phyloP scores from a whole-genome alignment of 2,113 vertebrate genomes.

The Clinocottus analis region DNA sequence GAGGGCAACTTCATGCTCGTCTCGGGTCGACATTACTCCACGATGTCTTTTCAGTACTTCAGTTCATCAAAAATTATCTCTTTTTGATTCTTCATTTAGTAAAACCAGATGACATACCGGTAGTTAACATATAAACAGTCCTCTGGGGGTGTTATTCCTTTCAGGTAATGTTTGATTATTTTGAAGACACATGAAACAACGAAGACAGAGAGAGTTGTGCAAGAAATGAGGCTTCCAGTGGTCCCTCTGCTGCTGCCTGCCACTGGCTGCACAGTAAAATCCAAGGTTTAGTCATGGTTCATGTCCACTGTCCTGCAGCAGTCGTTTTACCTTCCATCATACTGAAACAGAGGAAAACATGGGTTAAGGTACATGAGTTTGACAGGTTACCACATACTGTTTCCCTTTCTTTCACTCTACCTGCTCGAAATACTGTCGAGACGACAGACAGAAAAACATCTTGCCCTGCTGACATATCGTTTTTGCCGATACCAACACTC shows the following conservation, averaged over 20 bases:
- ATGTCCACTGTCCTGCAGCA: conserved; percentile 5
- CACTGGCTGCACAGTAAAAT: conserved; percentile 24
- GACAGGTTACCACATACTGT: conserved; percentile 1
- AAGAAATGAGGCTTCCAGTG: conserved; percentile 8
- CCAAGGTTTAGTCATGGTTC: conserved; percentile 13
- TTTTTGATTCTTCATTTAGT: background rate
- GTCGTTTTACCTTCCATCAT: background rate
- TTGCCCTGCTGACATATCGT: background rate
- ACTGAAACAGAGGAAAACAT: conserved; percentile 7
- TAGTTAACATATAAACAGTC: background rate
- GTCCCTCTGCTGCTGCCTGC: conserved; percentile 22
- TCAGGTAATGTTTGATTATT: conserved; percentile 8
- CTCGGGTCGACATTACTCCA: background rate
- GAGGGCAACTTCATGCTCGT: background rate
- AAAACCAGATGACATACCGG: background rate
- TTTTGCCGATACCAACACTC: conserved; percentile 28
- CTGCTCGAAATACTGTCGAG: conserved; percentile 3
- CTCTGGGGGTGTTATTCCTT: background rate
- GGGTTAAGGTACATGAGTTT: background rate
- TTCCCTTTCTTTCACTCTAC: background rate
- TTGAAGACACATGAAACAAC: conserved; percentile 18
- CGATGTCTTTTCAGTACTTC: background rate
- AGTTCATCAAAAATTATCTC: background rate
- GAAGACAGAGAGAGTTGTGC: conserved; percentile 25
- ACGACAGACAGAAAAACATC: conserved; percentile 4